Conservation (phyloP, 1,140 invertebrate species). For the Pseudomyrmex sp. region DNA sequence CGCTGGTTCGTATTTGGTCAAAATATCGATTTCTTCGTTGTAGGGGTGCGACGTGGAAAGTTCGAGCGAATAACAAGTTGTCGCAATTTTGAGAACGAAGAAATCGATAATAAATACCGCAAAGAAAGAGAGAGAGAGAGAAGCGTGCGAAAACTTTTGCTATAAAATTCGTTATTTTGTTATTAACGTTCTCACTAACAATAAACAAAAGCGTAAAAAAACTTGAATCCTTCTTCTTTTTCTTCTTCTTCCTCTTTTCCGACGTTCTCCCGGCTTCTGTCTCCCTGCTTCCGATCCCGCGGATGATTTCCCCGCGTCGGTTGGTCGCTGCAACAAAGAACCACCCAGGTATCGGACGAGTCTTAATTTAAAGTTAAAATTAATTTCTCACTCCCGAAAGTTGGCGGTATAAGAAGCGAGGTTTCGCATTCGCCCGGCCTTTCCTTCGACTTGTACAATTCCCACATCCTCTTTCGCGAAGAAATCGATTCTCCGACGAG, state of each 20-base stretch:
- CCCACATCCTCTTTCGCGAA: background rate
- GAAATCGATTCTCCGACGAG: constrained; percentile 34
- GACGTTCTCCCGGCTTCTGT: constrained; percentile 24
- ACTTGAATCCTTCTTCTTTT: constrained; percentile 61
- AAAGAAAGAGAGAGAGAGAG: background rate
- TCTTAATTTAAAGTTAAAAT: constrained; percentile 84
- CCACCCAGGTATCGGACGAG: constrained; percentile 80
- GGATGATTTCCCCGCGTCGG: constrained; percentile 40
- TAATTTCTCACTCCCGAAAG: constrained; percentile 77
- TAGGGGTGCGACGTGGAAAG: background rate
- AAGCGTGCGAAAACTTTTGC: constrained; percentile 56
- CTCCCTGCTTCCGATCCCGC: constrained; percentile 35
- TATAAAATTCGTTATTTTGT: constrained; percentile 59
- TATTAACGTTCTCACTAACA: constrained; percentile 67
- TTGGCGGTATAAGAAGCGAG: constrained; percentile 56
- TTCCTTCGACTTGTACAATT: constrained; percentile 26
- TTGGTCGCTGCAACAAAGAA: constrained; percentile 80
- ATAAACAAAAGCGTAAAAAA: constrained; percentile 81
- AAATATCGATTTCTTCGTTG: constrained; percentile 36
- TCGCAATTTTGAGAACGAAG: constrained; percentile 31
- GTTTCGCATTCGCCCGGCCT: constrained; percentile 66
- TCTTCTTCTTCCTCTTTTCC: constrained; percentile 71
- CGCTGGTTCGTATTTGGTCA: background rate
- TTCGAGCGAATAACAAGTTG: background rate
- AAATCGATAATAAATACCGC: constrained; percentile 57